Evolutionary conservation across 2,113 vertebrate genomes (phyloP), one percentile per base, ranked within the genome.

Genomic region (Phodopus roborovskii): DNA sequence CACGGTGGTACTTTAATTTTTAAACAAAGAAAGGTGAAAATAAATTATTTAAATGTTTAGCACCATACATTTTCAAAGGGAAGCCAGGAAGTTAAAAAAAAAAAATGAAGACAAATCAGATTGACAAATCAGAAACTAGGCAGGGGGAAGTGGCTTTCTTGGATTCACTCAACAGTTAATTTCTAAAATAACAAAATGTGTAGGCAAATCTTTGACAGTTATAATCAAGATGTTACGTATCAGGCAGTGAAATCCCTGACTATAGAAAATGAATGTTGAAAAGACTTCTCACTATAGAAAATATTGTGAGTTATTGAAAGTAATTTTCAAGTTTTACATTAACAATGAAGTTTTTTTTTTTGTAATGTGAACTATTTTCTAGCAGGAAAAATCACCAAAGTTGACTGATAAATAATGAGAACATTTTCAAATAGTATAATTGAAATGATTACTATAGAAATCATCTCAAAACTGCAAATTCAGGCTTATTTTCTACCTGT

Each of bases 261-360:
- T 89, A 30, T 11, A 82, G 45, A 71, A 89, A 82, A 86, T 66
- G 33, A 39, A 13, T 88, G 81, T 95, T 26, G 87, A 75, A 39
- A 15, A 39, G 1, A 70, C 3, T 71, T 33, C 6, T 74, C 62
- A 89, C 17, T 62, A 68, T 22, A 84, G 30, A 82, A 93, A 90
- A 88, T 95, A 95, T 94, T 92, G 94, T 94, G 81, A 97, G 56
- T 64, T 66, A 64, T 70, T 86, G n/a, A 90, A 68, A 94, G 53
- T 17, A 22, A 66, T 53, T 39, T 78, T 66, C 11, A 86, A 60
- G 73, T 81, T 84, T 85, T 64, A 81, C 50, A 39, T 68, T 53
- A 75, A 86, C 73, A 94, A 75, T 64, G 28, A 91, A 9, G 26
- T 30, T 88, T 66, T 86, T 64, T 30, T 88, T 66, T 86, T 64